Conservation (phyloP, 2,113 vertebrate genomes). For the Tringa solitaria region DNA sequence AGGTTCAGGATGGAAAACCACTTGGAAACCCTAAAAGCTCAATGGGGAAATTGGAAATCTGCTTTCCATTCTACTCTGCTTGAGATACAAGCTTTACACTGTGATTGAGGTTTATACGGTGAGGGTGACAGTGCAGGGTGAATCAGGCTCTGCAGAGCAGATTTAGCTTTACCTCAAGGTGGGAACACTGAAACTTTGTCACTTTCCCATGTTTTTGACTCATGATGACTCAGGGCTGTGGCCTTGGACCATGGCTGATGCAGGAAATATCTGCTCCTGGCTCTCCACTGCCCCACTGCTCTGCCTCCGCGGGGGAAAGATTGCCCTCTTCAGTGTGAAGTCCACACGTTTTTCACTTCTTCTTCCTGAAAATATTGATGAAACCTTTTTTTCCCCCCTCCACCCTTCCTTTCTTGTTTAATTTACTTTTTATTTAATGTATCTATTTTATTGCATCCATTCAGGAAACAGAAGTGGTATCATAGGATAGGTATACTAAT, state of each 20-base stretch:
- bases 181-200: neutral
- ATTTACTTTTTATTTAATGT: neutral
- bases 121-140: neutral
- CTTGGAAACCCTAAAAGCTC: neutral
- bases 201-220: neutral
- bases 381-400: neutral
- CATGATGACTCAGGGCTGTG: neutral
- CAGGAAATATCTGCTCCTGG: fast-evolving
- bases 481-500: neutral
- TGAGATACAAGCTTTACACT: neutral
- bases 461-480: neutral
- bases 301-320: neutral
- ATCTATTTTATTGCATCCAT: neutral
- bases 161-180: neutral
- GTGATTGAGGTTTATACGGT: neutral
- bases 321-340: neutral
- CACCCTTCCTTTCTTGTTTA: neutral
- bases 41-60: neutral
- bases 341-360: neutral
- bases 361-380: neutral
- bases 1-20: neutral
- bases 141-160: neutral
- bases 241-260: neutral
- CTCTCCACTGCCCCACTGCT: neutral
- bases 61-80: neutral